Evolutionary conservation across 2,113 vertebrate genomes (phyloP).

Genomic region (Calidris pygmaea): DNA sequence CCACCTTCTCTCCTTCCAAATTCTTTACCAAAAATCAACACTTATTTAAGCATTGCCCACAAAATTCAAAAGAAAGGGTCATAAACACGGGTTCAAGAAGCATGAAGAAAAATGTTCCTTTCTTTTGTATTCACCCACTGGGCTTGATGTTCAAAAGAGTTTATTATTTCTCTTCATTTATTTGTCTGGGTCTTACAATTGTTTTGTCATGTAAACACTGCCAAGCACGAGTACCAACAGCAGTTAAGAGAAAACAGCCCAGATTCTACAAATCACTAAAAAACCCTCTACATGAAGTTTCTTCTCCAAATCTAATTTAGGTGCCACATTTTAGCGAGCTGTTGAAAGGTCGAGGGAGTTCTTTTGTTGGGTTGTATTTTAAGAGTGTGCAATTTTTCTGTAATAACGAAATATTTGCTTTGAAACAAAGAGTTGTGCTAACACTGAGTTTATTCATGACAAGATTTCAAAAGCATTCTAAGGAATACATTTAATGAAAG

Average conservation of each 20-base stretch:
- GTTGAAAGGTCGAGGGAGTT: not conserved
- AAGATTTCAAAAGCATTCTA: constrained; percentile 41
- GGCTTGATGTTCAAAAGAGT: not conserved
- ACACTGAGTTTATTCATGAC: constrained; percentile 1
- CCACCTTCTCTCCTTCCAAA: not conserved
- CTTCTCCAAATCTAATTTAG: not conserved
- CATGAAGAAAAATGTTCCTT: not conserved
- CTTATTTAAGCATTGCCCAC: not conserved
- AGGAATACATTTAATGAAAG: constrained; percentile 26
- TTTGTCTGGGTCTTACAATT: not conserved
- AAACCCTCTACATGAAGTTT: not conserved
- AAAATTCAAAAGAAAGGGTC: not conserved
- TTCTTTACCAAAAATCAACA: not conserved
- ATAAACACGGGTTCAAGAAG: not conserved
- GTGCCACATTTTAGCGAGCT: not conserved
- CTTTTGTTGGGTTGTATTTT: not conserved
- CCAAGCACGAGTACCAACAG: not conserved
- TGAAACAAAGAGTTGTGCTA: constrained; percentile 39
- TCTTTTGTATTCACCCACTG: not conserved
- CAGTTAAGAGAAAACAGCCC: not conserved
- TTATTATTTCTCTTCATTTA: not conserved
- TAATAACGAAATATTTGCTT: not conserved
- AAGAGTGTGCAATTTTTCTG: not conserved
- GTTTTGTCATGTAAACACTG: not conserved
- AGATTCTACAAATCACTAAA: not conserved